phyloP scores from a whole-genome alignment of 2,797 vertebrate genomes.

The Schizopygopsis pylzovi region DNA sequence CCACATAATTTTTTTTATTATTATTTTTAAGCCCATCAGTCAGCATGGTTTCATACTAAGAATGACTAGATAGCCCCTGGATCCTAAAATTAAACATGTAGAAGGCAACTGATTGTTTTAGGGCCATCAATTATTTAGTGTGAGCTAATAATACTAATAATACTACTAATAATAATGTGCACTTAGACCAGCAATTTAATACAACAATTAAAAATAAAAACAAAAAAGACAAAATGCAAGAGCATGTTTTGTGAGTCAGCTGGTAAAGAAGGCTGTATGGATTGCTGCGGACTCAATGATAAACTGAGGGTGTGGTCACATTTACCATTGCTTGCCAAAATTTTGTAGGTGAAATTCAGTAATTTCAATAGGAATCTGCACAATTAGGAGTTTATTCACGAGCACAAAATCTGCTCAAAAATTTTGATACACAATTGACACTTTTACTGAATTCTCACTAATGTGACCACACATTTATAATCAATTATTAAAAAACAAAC shows the following conservation, averaged over 20 bases:
- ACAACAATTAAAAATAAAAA: not conserved
- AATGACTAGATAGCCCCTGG: not conserved
- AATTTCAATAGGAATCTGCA: too few species aligned
- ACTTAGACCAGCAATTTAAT: not conserved
- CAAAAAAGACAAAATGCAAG: not conserved
- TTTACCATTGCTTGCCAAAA: not conserved
- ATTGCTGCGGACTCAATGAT: not conserved
- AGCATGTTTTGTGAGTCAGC: not conserved
- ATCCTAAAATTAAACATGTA: conserved; percentile 5
- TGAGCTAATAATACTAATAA: not conserved
- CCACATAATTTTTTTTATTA: conserved; percentile 53
- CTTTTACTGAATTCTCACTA: not conserved
- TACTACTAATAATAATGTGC: not conserved
- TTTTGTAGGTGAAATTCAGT: not conserved
- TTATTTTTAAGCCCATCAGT: conserved; percentile 76
- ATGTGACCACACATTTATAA: not conserved
- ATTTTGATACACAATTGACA: not conserved
- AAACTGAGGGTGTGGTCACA: not conserved
- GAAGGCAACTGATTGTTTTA: too few species aligned
- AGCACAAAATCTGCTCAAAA: not conserved
- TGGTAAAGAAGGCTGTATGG: not conserved
- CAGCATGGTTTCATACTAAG: conserved; percentile 52
- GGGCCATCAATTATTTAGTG: not conserved
- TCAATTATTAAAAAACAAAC: not conserved
- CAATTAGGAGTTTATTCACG: not conserved